Evolutionary conservation across 2,888 invertebrate genomes (phyloP).

Genomic region (Chymomyza caudatula): DNA sequence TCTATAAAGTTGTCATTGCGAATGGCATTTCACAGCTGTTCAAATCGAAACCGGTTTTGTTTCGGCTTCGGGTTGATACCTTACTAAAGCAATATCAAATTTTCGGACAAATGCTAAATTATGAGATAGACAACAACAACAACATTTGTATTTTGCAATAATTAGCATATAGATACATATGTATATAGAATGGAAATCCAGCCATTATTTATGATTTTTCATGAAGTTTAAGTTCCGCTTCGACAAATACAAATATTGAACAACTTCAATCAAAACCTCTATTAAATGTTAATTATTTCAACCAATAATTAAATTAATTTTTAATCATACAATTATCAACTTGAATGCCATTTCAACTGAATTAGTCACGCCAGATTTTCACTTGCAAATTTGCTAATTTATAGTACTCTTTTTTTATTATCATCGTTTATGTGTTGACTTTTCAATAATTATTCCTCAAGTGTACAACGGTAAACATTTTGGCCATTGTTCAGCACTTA

Average conservation of each 20-base stretch:
- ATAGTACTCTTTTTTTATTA: neutral
- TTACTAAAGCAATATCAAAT: neutral
- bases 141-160: neutral
- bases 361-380: neutral
- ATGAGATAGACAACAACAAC: neutral
- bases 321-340: slow-evolving; percentile 4
- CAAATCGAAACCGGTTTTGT: slow-evolving; percentile 35
- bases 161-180: neutral
- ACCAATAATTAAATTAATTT: neutral
- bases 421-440: neutral
- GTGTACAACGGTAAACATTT: neutral
- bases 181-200: neutral
- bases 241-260: neutral
- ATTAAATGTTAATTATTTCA: neutral
- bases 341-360: neutral
- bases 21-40: neutral
- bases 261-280: neutral
- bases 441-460: neutral
- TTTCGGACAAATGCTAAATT: neutral
- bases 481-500: no score
- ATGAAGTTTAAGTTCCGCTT: neutral
- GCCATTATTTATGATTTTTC: neutral
- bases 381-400: neutral
- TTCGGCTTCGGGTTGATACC: neutral
- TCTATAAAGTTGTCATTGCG: neutral